phyloP scores from a whole-genome alignment of 2,797 vertebrate genomes.

The Chiloscyllium punctatum region DNA sequence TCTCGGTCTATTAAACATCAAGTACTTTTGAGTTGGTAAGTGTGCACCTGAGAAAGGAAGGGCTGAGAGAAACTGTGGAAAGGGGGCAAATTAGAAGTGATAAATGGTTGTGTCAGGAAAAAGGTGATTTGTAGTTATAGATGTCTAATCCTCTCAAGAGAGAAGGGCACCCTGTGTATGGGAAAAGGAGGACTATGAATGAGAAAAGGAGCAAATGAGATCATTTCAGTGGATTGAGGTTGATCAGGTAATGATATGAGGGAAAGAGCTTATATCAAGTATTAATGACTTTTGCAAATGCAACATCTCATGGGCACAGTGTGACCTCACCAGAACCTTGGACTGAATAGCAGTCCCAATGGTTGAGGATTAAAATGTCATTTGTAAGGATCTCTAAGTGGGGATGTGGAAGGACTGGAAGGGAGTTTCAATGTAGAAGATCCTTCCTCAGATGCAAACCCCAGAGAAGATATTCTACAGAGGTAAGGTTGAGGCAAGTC shows the following conservation, averaged over 20 bases:
- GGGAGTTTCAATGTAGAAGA: background rate
- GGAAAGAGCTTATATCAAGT: background rate
- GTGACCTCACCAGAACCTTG: too few relatives aligned
- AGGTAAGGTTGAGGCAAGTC: background rate
- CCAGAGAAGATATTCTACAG: background rate
- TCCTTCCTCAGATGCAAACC: background rate
- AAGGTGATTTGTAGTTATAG: background rate
- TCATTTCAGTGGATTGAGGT: background rate
- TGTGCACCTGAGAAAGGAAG: background rate
- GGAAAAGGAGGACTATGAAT: background rate
- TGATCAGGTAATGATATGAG: background rate
- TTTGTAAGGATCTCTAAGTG: background rate
- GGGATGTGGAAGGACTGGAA: background rate
- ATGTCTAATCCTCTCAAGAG: background rate
- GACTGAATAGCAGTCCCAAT: background rate
- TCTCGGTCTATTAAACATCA: too few relatives aligned
- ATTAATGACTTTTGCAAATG: too few relatives aligned
- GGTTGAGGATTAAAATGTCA: background rate
- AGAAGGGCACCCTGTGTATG: background rate
- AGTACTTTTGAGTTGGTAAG: too few relatives aligned
- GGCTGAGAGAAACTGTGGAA: background rate
- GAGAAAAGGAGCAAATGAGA: background rate
- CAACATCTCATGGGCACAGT: background rate
- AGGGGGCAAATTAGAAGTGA: background rate
- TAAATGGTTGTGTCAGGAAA: background rate